These are phyloP conservation scores for Calliscelio sp. DNA, from an alignment of 2,888 invertebrate species.

Conservation along the genomic window DNA sequence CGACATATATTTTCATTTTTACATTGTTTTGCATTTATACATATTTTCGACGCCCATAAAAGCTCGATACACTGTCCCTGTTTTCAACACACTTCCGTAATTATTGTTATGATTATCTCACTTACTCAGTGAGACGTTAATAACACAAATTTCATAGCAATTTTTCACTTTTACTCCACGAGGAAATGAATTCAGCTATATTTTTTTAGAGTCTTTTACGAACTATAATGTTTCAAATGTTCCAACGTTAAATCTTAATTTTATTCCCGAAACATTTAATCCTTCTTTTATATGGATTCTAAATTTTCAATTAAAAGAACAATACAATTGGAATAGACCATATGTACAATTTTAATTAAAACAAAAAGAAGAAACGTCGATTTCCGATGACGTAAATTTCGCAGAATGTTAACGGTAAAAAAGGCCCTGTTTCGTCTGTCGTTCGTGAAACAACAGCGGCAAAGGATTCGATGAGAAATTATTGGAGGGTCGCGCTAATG, in stretches of 20 bases:
- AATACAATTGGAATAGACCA: too few species aligned
- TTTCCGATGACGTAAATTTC: not conserved
- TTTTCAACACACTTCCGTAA: not conserved
- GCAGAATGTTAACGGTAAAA: not conserved
- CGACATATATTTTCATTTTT: slow-evolving; percentile 23
- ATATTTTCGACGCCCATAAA: not conserved
- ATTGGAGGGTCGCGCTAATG: slow-evolving; percentile 45
- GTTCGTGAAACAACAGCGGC: slow-evolving; percentile 31
- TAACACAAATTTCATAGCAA: too few species aligned
- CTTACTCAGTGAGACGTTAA: not conserved
- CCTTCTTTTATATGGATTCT: too few species aligned
- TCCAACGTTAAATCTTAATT: too few species aligned
- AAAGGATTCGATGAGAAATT: slow-evolving; percentile 38
- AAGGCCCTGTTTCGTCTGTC: not conserved
- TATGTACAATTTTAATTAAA: too few species aligned
- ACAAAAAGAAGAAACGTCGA: not conserved
- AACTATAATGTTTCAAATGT: too few species aligned
- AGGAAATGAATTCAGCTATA: too few species aligned
- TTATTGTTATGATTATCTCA: not conserved
- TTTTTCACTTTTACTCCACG: too few species aligned
- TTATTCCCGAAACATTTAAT: too few species aligned
- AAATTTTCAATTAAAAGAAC: too few species aligned
- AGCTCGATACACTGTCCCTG: not conserved
- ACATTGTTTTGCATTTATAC: slow-evolving; percentile 30
- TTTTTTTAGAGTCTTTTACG: too few species aligned